Percentiles rank a stretch among this genome's conserved stretches.
These are phyloP conservation scores for Phaetusa simplex DNA, from an alignment of 2,113 vertebrate genomes.

Conservation along the genomic window DNA sequence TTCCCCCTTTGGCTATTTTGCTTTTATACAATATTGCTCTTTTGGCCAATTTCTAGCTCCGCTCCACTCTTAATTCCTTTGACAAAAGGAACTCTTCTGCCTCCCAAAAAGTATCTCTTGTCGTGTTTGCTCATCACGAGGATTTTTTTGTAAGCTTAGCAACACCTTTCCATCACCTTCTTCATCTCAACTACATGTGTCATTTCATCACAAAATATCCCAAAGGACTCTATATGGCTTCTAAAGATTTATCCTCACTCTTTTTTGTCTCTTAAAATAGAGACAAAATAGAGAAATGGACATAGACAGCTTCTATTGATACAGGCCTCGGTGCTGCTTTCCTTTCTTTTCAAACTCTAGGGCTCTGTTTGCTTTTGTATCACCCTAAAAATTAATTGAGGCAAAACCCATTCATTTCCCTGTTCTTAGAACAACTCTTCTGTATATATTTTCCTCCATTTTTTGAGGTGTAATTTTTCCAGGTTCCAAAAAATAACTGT, in stretches of 20 bases:
- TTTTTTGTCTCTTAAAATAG: not conserved
- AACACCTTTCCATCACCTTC: not conserved
- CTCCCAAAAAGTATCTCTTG: not conserved
- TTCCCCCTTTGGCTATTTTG: not conserved
- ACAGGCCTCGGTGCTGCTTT: not conserved
- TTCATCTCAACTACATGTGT: not conserved
- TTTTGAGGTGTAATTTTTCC: not conserved
- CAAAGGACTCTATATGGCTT: not conserved
- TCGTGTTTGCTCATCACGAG: not conserved
- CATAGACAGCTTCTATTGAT: not conserved
- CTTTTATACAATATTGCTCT: not conserved
- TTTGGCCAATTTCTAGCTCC: not conserved
- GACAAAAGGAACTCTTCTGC: not conserved
- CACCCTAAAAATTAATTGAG: not conserved
- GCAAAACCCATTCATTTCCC: not conserved
- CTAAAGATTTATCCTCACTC: not conserved
- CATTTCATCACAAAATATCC: not conserved
- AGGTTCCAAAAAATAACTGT: not conserved
- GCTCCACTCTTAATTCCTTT: not conserved
- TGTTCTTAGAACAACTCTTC: not conserved
- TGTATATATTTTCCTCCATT: not conserved
- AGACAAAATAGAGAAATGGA: not conserved
- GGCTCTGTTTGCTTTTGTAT: not conserved
- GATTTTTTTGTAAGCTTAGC: not conserved
- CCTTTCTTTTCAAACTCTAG: not conserved